Evolutionary conservation across 92 coral and sea anemone species (phyloP).

Genomic region (Diadumene lineata): DNA sequence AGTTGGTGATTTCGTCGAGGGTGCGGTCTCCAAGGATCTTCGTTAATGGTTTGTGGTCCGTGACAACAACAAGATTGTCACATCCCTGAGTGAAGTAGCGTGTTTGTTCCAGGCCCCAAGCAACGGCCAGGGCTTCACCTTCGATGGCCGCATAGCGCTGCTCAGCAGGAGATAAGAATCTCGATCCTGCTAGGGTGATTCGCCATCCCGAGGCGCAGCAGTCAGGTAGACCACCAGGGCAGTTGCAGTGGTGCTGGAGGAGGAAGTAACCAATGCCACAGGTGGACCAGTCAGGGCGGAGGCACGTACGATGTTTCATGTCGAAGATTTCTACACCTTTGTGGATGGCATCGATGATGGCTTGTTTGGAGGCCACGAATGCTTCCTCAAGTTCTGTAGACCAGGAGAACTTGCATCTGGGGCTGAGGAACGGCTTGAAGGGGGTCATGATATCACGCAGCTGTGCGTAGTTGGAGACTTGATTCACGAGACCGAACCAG

Average conservation of each 20-base stretch:
- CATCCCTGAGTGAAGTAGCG: slow-evolving; percentile 53
- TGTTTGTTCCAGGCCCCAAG: slow-evolving; percentile 54
- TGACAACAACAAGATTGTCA: slow-evolving; percentile 44
- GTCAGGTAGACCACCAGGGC: slow-evolving; percentile 60
- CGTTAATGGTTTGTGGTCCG: slow-evolving; percentile 37
- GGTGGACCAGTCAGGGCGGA: slow-evolving; percentile 47
- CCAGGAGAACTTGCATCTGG: slow-evolving; percentile 49
- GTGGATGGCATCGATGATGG: slow-evolving; percentile 51
- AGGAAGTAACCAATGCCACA: slow-evolving; percentile 56
- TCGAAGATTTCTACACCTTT: slow-evolving; percentile 51
- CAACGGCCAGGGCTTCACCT: slow-evolving; percentile 48
- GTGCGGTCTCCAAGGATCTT: slow-evolving; percentile 53
- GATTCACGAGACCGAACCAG: slow-evolving; percentile 75
- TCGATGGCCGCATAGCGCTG: slow-evolving; percentile 53
- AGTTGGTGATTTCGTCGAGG: slow-evolving; percentile 49
- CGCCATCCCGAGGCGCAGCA: slow-evolving; percentile 71
- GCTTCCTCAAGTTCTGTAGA: slow-evolving; percentile 46
- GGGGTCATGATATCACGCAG: slow-evolving; percentile 39
- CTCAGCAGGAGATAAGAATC: slow-evolving; percentile 41
- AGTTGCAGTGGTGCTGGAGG: slow-evolving; percentile 69
- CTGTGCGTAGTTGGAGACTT: slow-evolving; percentile 57
- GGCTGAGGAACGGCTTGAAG: slow-evolving; percentile 61
- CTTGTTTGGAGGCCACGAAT: slow-evolving; percentile 47
- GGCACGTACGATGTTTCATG: slow-evolving; percentile 48
- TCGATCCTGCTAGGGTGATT: slow-evolving; percentile 66